Evolutionary conservation across 2,797 vertebrate genomes (phyloP).

Genomic region (Anniella stebbinsi): DNA sequence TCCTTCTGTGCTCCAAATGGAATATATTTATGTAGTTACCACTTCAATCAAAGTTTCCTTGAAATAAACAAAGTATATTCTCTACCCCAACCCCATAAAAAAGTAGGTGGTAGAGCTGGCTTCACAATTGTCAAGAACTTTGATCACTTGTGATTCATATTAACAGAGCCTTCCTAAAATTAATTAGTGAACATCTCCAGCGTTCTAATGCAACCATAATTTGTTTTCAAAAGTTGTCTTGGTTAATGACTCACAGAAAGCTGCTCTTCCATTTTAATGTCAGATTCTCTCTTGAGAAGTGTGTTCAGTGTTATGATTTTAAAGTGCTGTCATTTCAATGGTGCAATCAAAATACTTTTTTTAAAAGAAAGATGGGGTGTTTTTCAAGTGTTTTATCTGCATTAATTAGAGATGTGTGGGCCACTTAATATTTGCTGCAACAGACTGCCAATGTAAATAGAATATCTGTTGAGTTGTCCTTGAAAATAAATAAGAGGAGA

Average conservation of each 20-base stretch:
- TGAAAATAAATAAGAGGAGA: background rate
- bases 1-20: background rate
- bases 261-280: slow-evolving; percentile 36
- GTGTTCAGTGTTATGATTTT: slow-evolving; percentile 27
- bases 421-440: slow-evolving; percentile 6
- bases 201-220: slow-evolving; percentile 40
- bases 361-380: background rate
- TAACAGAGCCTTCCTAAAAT: slow-evolving; percentile 31
- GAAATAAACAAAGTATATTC: background rate
- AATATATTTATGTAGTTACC: background rate
- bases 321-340: slow-evolving; percentile 22
- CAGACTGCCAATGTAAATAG: slow-evolving; percentile 4
- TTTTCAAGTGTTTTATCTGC: background rate
- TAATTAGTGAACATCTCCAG: slow-evolving; percentile 42
- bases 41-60: background rate
- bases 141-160: slow-evolving; percentile 26
- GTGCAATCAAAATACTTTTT: slow-evolving; percentile 9
- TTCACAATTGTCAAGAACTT: slow-evolving; percentile 11
- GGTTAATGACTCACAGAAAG: slow-evolving; percentile 27
- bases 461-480: background rate
- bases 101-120: background rate
- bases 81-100: background rate
- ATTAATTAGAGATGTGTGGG: slow-evolving; percentile 29
- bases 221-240: slow-evolving; percentile 46
- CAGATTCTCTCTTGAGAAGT: slow-evolving; percentile 20